Conservation (phyloP, 2,888 invertebrate species). For the Ferrisia virgata region DNA sequence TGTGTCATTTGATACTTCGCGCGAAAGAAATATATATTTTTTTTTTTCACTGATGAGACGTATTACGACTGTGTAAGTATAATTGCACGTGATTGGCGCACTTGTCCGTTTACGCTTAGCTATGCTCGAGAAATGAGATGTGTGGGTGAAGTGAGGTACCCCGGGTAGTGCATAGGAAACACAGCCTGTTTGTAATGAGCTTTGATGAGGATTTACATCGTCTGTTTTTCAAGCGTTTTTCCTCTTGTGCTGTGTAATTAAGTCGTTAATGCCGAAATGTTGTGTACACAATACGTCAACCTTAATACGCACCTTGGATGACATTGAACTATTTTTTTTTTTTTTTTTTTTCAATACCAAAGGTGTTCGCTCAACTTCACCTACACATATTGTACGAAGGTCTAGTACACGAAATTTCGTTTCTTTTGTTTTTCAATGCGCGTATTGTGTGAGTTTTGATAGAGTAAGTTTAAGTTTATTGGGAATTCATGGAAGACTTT, state of each 20-base stretch:
- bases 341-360: no score
- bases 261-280: neutral
- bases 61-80: neutral
- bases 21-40: no score
- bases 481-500: no score
- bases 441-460: no score
- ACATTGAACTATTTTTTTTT: no score
- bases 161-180: neutral
- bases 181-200: neutral
- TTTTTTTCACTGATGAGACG: neutral
- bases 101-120: neutral
- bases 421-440: no score
- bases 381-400: no score
- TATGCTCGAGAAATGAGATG: neutral
- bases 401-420: no score
- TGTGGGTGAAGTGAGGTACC: neutral
- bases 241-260: neutral
- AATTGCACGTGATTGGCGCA: neutral
- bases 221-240: neutral
- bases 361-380: no score
- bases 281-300: neutral
- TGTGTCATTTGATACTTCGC: no score
- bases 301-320: neutral
- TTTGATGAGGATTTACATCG: neutral
- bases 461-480: no score